Conservation (phyloP, 1,140 invertebrate species). For the Aplysia californica region DNA sequence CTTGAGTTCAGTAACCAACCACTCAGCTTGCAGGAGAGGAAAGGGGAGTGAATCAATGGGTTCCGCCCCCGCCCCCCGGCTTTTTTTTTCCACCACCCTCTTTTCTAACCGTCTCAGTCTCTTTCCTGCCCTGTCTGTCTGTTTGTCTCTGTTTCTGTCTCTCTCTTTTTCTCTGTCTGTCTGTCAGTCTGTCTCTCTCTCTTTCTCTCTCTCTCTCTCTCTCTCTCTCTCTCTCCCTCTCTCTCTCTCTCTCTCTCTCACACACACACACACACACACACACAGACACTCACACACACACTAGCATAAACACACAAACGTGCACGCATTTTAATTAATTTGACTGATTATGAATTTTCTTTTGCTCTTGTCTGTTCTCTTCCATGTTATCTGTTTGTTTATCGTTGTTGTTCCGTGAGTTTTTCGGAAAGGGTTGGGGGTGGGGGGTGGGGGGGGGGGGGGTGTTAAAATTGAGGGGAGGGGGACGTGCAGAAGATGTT, state of each 20-base stretch:
- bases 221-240: slow-evolving; percentile 34
- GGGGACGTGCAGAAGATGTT: no score
- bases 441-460: no score
- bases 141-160: background rate
- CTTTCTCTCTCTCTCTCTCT: slow-evolving; percentile 61
- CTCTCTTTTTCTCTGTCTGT: slow-evolving; percentile 36
- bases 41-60: background rate
- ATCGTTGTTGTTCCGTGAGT: no score
- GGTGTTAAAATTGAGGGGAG: no score
- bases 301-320: background rate
- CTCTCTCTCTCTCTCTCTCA: background rate
- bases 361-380: background rate
- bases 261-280: background rate
- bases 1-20: no score
- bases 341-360: background rate
- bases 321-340: no score
- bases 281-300: background rate
- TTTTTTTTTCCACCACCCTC: background rate
- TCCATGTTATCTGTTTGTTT: background rate
- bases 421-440: no score
- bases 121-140: no score
- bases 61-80: background rate
- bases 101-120: no score
- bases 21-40: background rate
- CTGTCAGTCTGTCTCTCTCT: slow-evolving; percentile 41